phyloP scores from a whole-genome alignment of 2,113 vertebrate species.

The Nothoprocta pentlandii region DNA sequence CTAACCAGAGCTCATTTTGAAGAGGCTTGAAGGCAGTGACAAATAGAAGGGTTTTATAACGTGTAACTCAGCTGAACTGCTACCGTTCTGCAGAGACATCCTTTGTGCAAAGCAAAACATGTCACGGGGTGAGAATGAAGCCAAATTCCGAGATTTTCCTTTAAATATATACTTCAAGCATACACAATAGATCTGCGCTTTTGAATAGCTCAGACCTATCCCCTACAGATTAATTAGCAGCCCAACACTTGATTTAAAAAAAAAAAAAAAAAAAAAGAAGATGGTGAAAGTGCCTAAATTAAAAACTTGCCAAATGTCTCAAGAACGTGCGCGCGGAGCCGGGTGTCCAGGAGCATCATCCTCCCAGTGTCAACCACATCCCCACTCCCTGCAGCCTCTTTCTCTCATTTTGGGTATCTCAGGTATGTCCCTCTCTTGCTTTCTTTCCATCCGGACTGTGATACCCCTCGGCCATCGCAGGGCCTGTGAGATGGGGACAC shows the following conservation, averaged over 20 bases:
- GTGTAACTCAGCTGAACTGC: conserved; percentile 36
- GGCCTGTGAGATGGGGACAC: background rate
- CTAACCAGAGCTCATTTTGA: conserved; percentile 59
- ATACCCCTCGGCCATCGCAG: background rate
- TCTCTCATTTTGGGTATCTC: background rate
- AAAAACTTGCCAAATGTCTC: conserved; percentile 20
- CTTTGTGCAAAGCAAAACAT: conserved; percentile 67
- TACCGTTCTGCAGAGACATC: conserved; percentile 29
- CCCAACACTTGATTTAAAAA: conserved; percentile 51
- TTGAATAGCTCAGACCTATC: conserved; percentile 56
- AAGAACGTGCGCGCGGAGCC: background rate
- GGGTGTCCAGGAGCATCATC: background rate
- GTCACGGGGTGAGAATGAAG: conserved; percentile 40
- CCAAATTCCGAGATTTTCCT: conserved; percentile 51
- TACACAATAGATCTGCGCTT: conserved; percentile 49
- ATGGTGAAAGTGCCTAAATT: conserved; percentile 19
- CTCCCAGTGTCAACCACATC: background rate
- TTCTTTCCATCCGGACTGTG: background rate
- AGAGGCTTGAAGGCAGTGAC: conserved; percentile 62
- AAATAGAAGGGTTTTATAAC: conserved; percentile 62
- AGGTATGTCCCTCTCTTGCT: background rate
- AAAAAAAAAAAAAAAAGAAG: conserved; percentile 38
- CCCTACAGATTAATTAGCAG: conserved; percentile 67
- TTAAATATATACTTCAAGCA: conserved; percentile 30
- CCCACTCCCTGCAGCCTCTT: background rate